Evolutionary conservation across 2,797 vertebrate species (phyloP).

Genomic region (Clamator glandarius): DNA sequence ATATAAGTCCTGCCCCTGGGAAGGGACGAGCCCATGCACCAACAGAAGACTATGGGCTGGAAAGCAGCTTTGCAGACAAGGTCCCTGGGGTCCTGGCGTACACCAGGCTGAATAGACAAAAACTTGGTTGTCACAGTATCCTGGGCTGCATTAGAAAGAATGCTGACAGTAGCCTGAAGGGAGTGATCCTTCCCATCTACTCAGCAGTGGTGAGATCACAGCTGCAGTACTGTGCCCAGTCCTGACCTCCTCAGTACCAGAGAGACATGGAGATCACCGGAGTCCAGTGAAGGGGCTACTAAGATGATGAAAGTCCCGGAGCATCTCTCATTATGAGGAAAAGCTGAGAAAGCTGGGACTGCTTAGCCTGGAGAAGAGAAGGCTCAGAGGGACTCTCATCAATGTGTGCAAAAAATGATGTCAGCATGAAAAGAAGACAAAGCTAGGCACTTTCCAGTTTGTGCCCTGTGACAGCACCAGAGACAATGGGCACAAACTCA

Average conservation of each 20-base stretch:
- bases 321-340: background rate
- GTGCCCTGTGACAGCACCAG: background rate
- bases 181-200: background rate
- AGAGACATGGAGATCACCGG: background rate
- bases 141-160: background rate
- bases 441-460: background rate
- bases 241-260: background rate
- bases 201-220: background rate
- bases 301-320: background rate
- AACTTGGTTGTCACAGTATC: too few relatives aligned
- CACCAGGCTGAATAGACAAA: background rate
- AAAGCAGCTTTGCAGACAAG: background rate
- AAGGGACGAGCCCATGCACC: background rate
- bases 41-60: background rate
- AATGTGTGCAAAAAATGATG: background rate
- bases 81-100: too few relatives aligned
- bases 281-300: background rate
- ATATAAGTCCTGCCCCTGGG: rapidly evolving
- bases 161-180: background rate
- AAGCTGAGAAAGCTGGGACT: background rate
- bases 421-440: rapidly evolving
- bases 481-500: rapidly evolving
- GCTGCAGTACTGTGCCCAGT: background rate
- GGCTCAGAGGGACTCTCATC: background rate
- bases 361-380: background rate